A percentile compares a stretch with the other conserved stretches of the same genome.
phyloP scores from a whole-genome alignment of 2,113 vertebrate genomes.

The Elgaria multicarinata region DNA sequence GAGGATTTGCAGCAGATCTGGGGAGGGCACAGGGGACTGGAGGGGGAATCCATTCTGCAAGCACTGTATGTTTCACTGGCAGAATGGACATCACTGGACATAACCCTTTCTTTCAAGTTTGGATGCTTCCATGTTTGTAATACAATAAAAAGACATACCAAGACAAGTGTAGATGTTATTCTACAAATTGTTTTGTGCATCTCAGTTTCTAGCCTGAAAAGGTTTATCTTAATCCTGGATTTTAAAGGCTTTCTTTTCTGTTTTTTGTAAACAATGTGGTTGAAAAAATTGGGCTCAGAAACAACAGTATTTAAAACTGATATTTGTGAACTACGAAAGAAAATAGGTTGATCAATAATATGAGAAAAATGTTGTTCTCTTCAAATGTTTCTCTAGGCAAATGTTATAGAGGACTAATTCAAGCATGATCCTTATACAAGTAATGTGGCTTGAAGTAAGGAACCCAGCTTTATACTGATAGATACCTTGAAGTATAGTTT shows the following conservation, averaged over 20 bases:
- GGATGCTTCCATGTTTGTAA: slow-evolving; percentile 22
- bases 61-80: not conserved
- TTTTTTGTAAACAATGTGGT: slow-evolving; percentile 5
- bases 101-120: slow-evolving; percentile 22
- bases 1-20: not conserved
- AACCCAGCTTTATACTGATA: slow-evolving; percentile 40
- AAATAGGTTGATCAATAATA: slow-evolving; percentile 29
- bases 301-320: slow-evolving; percentile 23
- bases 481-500: slow-evolving; percentile 52
- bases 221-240: slow-evolving; percentile 61
- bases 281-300: not conserved
- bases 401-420: slow-evolving; percentile 14
- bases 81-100: not conserved
- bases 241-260: slow-evolving; percentile 36
- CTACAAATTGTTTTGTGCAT: not conserved
- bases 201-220: slow-evolving; percentile 46
- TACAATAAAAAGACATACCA: not conserved
- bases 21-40: not conserved
- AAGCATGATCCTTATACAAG: slow-evolving; percentile 2
- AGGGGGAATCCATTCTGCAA: too few relatives aligned
- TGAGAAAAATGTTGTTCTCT: slow-evolving; percentile 29
- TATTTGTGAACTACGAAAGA: slow-evolving; percentile 12
- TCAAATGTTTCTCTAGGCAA: slow-evolving; percentile 43
- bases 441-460: slow-evolving; percentile 46
- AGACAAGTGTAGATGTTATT: not conserved